A percentile compares a stretch with the other conserved stretches of the same genome.
phyloP scores from a whole-genome alignment of 2,888 invertebrate species.

The Frankliniella fusca region DNA sequence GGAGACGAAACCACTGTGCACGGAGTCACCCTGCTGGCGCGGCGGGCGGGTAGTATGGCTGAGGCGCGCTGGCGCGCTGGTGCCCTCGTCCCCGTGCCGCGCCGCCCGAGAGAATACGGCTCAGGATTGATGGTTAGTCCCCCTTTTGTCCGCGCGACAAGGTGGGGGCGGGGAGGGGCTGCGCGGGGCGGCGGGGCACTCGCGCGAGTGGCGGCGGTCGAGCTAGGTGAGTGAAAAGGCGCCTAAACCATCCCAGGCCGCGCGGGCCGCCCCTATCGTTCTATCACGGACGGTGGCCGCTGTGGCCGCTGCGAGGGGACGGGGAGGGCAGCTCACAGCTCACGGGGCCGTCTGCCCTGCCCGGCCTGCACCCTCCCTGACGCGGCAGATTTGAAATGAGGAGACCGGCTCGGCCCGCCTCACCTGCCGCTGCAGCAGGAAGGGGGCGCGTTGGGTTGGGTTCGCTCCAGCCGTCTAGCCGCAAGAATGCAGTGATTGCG shows the following conservation, averaged over 20 bases:
- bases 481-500: not conserved
- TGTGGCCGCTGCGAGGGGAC: no score
- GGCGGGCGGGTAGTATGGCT: not conserved
- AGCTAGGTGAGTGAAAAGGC: not conserved
- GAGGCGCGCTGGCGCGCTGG: not conserved
- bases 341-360: not conserved
- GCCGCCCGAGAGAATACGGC: not conserved
- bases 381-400: not conserved
- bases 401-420: not conserved
- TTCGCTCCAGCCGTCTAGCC: not conserved
- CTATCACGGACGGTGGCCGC: no score
- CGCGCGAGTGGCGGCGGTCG: not conserved
- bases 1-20: not conserved
- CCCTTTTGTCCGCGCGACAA: not conserved
- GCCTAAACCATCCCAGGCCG: not conserved
- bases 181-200: not conserved
- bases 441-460: not conserved
- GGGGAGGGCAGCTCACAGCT: not conserved
- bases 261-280: not conserved
- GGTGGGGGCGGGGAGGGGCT: not conserved
- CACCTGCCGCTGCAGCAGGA: not conserved
- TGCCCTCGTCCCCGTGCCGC: not conserved
- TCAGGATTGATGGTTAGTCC: conserved; percentile 4
- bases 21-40: not conserved
- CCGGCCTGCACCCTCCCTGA: not conserved